Conservation (phyloP, 2,888 invertebrate species). For the Drosophila suboccidentalis region DNA sequence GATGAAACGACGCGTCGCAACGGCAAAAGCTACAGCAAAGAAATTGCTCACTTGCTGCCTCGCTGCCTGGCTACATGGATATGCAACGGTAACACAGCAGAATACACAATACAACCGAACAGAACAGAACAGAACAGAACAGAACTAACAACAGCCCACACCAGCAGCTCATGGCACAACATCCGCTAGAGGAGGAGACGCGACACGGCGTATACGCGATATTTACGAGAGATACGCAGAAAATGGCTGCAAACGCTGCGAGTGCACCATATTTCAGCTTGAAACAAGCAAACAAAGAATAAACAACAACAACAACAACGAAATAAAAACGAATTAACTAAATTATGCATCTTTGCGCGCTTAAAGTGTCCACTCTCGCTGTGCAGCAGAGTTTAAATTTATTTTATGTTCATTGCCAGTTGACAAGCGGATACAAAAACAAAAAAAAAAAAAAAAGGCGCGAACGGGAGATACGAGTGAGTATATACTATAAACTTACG, state of each 20-base stretch:
- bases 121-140: slow-evolving; percentile 4
- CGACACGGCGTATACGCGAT: slow-evolving; percentile 61
- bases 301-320: slow-evolving; percentile 8
- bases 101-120: slow-evolving; percentile 11
- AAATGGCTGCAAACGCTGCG: slow-evolving; percentile 45
- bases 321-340: slow-evolving; percentile 55
- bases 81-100: slow-evolving; percentile 57
- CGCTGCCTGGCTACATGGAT: slow-evolving; percentile 41
- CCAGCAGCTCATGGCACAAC: slow-evolving; percentile 20
- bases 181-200: slow-evolving; percentile 33
- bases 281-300: slow-evolving; percentile 36
- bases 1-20: slow-evolving; percentile 68
- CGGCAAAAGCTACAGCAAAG: slow-evolving; percentile 48
- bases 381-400: slow-evolving; percentile 50
- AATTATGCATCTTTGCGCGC: slow-evolving; percentile 64
- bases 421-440: slow-evolving; percentile 19
- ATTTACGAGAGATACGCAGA: slow-evolving; percentile 71
- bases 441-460: not conserved
- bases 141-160: slow-evolving; percentile 1
- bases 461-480: slow-evolving; percentile 7
- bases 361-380: slow-evolving; percentile 42
- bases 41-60: slow-evolving; percentile 46
- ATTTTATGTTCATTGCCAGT: slow-evolving; percentile 48
- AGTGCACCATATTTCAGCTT: slow-evolving; percentile 69
- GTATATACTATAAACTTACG: not conserved